These are phyloP conservation scores for Melinaea menophilus DNA, from an alignment of 2,888 invertebrate species.

Conservation along the genomic window DNA sequence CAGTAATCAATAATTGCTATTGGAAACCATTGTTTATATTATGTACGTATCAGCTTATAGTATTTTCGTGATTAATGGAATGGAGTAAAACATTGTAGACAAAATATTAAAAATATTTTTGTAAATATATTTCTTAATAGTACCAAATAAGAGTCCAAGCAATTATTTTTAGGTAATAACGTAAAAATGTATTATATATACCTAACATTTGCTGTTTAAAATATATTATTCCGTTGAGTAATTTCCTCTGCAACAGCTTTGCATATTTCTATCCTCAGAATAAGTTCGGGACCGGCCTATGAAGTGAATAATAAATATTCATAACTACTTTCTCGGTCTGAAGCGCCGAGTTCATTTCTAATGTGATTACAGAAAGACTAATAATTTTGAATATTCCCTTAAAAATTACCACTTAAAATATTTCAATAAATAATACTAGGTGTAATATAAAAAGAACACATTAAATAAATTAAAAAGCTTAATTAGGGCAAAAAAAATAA, in stretches of 20 bases:
- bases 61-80: background rate
- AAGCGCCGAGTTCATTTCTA: slow-evolving; percentile 35
- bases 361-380: slow-evolving; percentile 31
- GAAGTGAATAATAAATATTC: slow-evolving; percentile 40
- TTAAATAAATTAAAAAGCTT: too few species aligned
- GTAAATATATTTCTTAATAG: too few species aligned
- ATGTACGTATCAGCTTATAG: too few species aligned
- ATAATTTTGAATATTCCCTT: slow-evolving; percentile 10
- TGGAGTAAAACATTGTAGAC: background rate
- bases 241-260: slow-evolving; percentile 25
- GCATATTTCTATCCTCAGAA: slow-evolving; percentile 29
- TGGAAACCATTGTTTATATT: slow-evolving; percentile 7
- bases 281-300: slow-evolving; percentile 31
- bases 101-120: too few species aligned
- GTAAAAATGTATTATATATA: background rate
- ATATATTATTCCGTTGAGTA: slow-evolving; percentile 27
- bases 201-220: slow-evolving; percentile 11
- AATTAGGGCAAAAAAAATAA: too few species aligned
- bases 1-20: slow-evolving; percentile 40
- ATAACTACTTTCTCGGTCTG: slow-evolving; percentile 36
- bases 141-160: too few species aligned
- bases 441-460: too few species aligned
- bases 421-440: too few species aligned
- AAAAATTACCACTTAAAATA: background rate
- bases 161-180: too few species aligned